phyloP scores from a whole-genome alignment of 2,113 vertebrate genomes.

The Rhinopomastus cyanomelas region DNA sequence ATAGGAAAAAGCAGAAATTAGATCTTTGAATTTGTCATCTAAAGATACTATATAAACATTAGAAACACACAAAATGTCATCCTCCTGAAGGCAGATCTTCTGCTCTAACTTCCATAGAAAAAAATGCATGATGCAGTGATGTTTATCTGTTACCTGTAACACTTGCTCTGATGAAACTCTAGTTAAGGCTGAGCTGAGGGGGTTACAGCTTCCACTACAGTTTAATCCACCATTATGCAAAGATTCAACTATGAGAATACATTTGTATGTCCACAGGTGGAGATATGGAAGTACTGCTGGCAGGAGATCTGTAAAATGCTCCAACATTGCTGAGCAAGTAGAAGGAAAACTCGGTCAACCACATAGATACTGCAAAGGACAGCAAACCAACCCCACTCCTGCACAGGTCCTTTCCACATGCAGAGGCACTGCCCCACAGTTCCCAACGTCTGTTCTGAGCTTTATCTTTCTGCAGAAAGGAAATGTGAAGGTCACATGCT shows the following conservation, averaged over 20 bases:
- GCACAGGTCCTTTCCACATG: fast-evolving
- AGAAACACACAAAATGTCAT: background rate
- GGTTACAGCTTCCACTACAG: background rate
- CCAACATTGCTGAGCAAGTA: background rate
- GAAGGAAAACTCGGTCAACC: background rate
- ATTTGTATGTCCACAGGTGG: background rate
- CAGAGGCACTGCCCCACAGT: background rate
- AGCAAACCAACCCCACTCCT: background rate
- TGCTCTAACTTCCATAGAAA: background rate
- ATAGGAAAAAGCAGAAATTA: background rate
- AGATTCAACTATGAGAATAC: background rate
- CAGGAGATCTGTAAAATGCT: background rate
- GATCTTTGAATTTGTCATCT: background rate
- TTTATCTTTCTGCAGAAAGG: background rate
- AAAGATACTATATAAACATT: background rate
- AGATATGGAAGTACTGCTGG: background rate
- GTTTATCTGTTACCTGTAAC: background rate
- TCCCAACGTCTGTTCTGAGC: background rate
- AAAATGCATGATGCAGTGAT: background rate
- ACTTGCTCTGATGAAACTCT: background rate
- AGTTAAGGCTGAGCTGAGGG: background rate
- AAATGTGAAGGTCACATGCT: background rate
- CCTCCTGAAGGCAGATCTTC: background rate
- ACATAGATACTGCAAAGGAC: background rate
- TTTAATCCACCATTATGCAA: background rate